These are phyloP conservation scores for Baryphthengus martii DNA, from an alignment of 2,113 vertebrate species.

Conservation along the genomic window DNA sequence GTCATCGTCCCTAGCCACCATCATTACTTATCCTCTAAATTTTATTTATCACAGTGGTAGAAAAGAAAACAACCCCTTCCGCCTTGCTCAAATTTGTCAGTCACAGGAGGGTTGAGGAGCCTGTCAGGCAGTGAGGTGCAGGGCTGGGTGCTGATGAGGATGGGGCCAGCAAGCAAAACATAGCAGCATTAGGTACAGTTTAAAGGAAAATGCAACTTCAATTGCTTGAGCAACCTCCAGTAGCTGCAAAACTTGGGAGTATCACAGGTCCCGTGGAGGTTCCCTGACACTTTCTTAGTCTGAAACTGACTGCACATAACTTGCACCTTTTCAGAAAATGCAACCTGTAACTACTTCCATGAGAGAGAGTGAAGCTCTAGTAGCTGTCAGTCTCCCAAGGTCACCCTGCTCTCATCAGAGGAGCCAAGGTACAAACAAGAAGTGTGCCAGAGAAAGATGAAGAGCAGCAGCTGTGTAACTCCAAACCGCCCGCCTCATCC, in stretches of 20 bases:
- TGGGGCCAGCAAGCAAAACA: not conserved
- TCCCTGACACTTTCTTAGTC: not conserved
- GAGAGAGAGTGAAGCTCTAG: not conserved
- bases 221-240: not conserved
- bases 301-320: not conserved
- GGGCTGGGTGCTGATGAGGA: not conserved
- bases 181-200: not conserved
- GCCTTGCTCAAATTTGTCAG: not conserved
- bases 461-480: constrained; percentile 40
- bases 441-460: not conserved
- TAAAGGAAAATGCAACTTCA: not conserved
- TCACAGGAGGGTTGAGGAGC: not conserved
- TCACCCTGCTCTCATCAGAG: not conserved
- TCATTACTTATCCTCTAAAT: not conserved
- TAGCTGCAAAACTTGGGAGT: not conserved
- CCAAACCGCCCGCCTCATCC: not conserved
- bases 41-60: not conserved
- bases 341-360: not conserved
- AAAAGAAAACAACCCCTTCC: not conserved
- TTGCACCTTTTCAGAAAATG: not conserved
- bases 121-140: not conserved
- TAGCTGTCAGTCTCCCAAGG: constrained; percentile 1
- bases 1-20: not conserved
- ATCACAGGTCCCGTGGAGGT: accelerated
- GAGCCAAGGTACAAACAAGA: not conserved